Evolutionary conservation across 1,140 invertebrate genomes (phyloP), one percentile per base, ranked within the genome.

Genomic region (Drosophila arizonae): DNA sequence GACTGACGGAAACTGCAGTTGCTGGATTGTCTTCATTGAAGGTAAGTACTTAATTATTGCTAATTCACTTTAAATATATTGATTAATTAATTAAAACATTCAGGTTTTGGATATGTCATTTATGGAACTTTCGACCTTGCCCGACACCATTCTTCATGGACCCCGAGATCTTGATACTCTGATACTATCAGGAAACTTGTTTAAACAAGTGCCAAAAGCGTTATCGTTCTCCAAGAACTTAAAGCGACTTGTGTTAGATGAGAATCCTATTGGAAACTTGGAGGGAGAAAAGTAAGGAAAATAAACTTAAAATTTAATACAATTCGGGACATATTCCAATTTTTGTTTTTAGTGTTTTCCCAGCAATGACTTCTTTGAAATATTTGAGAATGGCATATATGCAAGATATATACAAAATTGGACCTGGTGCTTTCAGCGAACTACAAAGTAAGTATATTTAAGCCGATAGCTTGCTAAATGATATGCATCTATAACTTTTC

Each of bases 111-210:
- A 87, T 70, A 57, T 97, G 75, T 94, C 95, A 0, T 93, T 94
- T 56, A 96, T 95, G 50, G 87, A 93, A 54, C 78, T 97, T 1
- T 91, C 91, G 3, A 88, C 91, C 1, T 80, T 96, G 28, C 95
- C 95, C 0, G 92, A 94, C 2, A 92, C 93, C 63, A 92, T 96
- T 33, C 92, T 96, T 1, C 94, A 96, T 85, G 94, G 94, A 0
- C 94, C 95, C 0, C 93, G 93, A 4, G 91, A 93, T 63, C 89
- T 97, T 15, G 93, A 94, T 66, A 92, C 91, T n/a, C 84, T 97
- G 21, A 93, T 95, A 81, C 82, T 96, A 30, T 94, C 94, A n/a
- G 93, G 94, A 63, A 97, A 97, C 91, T 69, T 93, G 6, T 93
- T 97, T 6, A 87, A 79, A 0, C 80, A 91, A 11, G 79, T 96